Evolutionary conservation across 1,140 invertebrate genomes (phyloP).

Genomic region (Doryteuthis pealeii): DNA sequence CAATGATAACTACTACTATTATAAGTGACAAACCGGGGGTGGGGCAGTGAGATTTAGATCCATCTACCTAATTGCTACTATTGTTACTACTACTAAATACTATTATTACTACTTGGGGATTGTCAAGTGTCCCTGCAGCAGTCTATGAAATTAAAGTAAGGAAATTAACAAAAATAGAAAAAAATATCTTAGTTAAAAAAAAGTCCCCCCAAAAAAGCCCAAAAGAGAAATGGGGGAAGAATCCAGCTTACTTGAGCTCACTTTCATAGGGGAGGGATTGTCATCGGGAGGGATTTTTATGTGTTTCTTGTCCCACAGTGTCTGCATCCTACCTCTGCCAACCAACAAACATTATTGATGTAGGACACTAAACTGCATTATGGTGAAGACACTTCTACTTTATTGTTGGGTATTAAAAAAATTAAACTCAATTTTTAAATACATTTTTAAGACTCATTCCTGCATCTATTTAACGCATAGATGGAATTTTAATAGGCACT

Average conservation of each 20-base stretch:
- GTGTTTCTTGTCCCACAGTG: conserved; percentile 2
- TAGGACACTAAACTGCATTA: too few relatives aligned
- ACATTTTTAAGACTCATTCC: too few relatives aligned
- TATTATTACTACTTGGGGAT: conserved; percentile 4
- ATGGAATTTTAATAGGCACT: too few relatives aligned
- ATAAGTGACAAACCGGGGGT: neutral
- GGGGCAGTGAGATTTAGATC: neutral
- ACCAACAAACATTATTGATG: neutral
- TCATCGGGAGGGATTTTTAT: conserved; percentile 11
- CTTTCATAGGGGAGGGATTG: conserved; percentile 7
- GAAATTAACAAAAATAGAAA: too few relatives aligned
- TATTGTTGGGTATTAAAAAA: too few relatives aligned
- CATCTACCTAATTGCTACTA: conserved; percentile 2
- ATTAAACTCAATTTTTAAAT: too few relatives aligned
- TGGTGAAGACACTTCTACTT: too few relatives aligned
- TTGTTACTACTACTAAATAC: neutral
- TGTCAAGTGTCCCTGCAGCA: neutral
- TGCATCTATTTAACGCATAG: too few relatives aligned
- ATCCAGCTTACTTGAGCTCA: neutral
- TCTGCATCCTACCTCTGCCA: conserved; percentile 6
- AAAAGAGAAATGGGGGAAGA: too few relatives aligned
- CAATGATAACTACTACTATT: too few relatives aligned
- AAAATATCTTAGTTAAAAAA: neutral
- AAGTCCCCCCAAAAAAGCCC: neutral
- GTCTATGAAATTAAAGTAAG: neutral